Base-by-base conservation (phyloP, 2,888 invertebrate genomes). In the Zelleria hepariella region DNA sequence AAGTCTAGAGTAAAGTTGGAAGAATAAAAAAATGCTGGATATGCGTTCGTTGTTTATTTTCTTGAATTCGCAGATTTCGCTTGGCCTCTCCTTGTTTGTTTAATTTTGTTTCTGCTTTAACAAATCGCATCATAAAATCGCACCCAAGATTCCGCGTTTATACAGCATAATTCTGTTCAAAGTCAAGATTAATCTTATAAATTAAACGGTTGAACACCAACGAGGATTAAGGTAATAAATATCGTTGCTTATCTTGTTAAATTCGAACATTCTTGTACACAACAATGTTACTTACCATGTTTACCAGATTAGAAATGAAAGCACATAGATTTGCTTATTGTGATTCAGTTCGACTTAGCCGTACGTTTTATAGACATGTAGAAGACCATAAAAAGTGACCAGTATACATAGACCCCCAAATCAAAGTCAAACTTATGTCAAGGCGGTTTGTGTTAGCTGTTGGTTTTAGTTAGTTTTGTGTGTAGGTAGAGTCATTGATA, bases 361-460 rank as follows among this genome's bases (percentile, higher is more conserved):
- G 70, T 70, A 70, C 73, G 69, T 73, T 79, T 82, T 79, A 80
- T 77, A 70, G 71, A 75, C 73, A 74, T 72, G 65, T 67, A 70
- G 32, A 42, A 15, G 32, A 71, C 69, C 69, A 73, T 80, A 80
- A 79, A 82, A 75, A 68, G 64, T n/a, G 23, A 55, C 66, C 64
- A 65, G 26, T 61, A 26, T 61, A 62, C 42, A 27, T 23, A 55
- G 63, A 63, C 4, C 63, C 59, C 5, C 60, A 53, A 59, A 57
- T 58, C 7, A 1, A n/a, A 8, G 18, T 5, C 48, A 18, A n/a
- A 32, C 18, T 20, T 26, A 32, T 59, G 51, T 56, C 27, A 27
- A 26, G 25, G 54, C 54, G 18, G 15, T 53, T 24, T 25, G 24
- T 24, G 8, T 55, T 8, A 32, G n/a, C n/a, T 5, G 24, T 18